Evolutionary conservation across 2,888 invertebrate species (phyloP), one percentile per base, ranked within the genome.

Genomic region (Athripsodes cinereus): DNA sequence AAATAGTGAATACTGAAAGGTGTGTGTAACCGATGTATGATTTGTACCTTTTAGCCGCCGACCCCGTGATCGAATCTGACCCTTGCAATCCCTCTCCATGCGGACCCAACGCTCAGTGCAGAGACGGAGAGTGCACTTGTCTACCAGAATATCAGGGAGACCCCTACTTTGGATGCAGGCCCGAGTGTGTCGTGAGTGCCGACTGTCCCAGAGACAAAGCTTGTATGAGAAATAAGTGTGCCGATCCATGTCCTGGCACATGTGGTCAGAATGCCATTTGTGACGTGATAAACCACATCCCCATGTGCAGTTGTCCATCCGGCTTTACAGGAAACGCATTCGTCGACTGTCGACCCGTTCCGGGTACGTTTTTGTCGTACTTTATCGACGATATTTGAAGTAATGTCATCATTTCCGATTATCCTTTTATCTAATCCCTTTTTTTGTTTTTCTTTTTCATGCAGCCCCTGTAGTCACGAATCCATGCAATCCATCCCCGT

Each of bases 111-210:
- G 80, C 92, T 1, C 75, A 82, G 66, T 90, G 90, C 69, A 67
- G 73, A 59, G 77, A 85, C 65, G 88, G 88, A 51, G 71, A 81
- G 60, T 90, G 90, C 67, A 81, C 80, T 22, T 92, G 92, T 69
- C 69, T 87, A 40, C 76, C 82, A 1, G 86, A 88, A 67, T 90
- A 86, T 67, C 82, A 82, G 63, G 92, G 91, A 31, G 87, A 91
- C 73, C 90, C 91, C 0, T 88, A 87, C 65, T 70, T 81, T 47
- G 87, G 85, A 46, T 92, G 91, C 69, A 80, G 89, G 65, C 91
- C 88, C 3, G 88, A 90, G 73, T 90, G 89, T 68, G 82, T 85
- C 0, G 81, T 84, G 46, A 88, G 87, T 66, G 81, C 85, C 11
- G 89, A 90, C 66, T 90, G 89, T 69, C 73, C 82, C 58, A 78